Percentiles rank a stretch among this genome's conserved stretches.
Evolutionary conservation across 2,888 invertebrate species (phyloP).

Genomic region (Chydorus sphaericus): DNA sequence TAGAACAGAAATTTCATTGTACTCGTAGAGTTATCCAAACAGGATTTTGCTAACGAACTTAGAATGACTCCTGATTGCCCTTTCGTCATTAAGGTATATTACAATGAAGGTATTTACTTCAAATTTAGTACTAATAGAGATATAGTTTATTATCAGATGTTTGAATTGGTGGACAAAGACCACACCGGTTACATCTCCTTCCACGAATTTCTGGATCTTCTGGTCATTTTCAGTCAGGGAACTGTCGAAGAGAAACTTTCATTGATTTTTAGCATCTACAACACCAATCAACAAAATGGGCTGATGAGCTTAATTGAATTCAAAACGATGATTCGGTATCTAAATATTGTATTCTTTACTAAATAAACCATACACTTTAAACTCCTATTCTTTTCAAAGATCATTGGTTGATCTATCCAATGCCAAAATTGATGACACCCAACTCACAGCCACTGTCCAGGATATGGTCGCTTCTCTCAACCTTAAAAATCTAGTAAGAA

Average conservation of each 20-base stretch:
- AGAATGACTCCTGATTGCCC: constrained; percentile 38
- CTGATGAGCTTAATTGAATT: constrained; percentile 35
- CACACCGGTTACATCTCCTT: constrained; percentile 45
- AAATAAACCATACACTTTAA: not conserved
- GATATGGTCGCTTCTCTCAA: constrained; percentile 33
- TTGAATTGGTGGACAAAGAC: constrained; percentile 40
- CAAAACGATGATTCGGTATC: constrained; percentile 36
- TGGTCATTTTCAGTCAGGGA: constrained; percentile 43
- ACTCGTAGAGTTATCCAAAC: constrained; percentile 36
- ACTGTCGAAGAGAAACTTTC: constrained; percentile 36
- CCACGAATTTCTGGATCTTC: constrained; percentile 43
- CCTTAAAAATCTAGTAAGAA: constrained; percentile 25
- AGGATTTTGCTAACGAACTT: constrained; percentile 44
- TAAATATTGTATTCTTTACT: constrained; percentile 11
- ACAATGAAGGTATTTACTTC: too few relatives aligned
- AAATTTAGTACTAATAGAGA: too few relatives aligned
- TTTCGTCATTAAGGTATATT: constrained; percentile 36
- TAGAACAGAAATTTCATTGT: constrained; percentile 32
- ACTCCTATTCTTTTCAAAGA: constrained; percentile 39
- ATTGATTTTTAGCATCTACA: constrained; percentile 43
- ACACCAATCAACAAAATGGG: constrained; percentile 35
- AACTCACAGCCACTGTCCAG: constrained; percentile 30
- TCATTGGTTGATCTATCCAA: constrained; percentile 39
- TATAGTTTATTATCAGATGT: constrained; percentile 31
- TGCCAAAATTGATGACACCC: constrained; percentile 30